Percentiles rank a stretch among this genome's conserved stretches.
These are phyloP conservation scores for Crotalus horridus DNA, from an alignment of 2,113 vertebrate species.

Conservation along the genomic window DNA sequence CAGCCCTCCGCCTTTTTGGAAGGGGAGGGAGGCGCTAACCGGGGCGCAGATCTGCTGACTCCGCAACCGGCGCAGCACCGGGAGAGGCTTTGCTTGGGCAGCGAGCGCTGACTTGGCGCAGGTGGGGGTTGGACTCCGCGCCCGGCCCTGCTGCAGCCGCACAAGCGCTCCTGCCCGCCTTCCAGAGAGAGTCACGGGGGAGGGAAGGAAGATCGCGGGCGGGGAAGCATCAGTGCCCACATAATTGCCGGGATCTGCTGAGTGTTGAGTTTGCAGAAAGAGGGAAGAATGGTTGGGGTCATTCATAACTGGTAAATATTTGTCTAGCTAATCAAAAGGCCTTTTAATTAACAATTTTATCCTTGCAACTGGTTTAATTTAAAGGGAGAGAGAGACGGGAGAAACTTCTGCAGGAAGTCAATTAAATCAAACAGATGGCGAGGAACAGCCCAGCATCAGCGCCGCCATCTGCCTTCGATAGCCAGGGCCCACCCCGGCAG, in stretches of 20 bases:
- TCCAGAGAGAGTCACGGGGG: background rate
- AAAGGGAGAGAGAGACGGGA: constrained; percentile 15
- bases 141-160: background rate
- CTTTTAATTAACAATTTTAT: constrained; percentile 77
- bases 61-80: background rate
- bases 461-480: constrained; percentile 66
- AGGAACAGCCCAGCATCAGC: constrained; percentile 62
- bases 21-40: background rate
- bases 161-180: fast-evolving
- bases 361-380: constrained; percentile 68
- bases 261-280: constrained; percentile 55
- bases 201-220: background rate
- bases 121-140: background rate
- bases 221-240: constrained; percentile 21
- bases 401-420: constrained; percentile 71
- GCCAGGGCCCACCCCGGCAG: background rate
- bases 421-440: constrained; percentile 74
- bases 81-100: background rate
- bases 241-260: constrained; percentile 54
- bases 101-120: background rate
- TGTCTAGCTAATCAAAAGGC: constrained; percentile 76
- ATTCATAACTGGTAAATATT: constrained; percentile 76
- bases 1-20: background rate
- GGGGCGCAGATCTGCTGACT: background rate
- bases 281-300: constrained; percentile 61